Evolutionary conservation across 2,113 vertebrate genomes (phyloP).

Genomic region (Camelus dromedarius): DNA sequence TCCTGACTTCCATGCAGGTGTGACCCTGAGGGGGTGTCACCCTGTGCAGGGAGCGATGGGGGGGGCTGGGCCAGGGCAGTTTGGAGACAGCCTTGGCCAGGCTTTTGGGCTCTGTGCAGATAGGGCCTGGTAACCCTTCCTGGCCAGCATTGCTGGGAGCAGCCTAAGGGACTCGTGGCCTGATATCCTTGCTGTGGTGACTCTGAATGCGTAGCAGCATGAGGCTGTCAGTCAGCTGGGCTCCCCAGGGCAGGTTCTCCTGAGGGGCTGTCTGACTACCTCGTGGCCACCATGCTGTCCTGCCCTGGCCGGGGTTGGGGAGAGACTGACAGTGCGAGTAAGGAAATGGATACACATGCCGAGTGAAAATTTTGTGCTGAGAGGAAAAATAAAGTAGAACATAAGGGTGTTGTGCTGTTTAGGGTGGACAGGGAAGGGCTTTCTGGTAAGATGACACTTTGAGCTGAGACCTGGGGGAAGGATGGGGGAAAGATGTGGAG

Average conservation of each 20-base stretch:
- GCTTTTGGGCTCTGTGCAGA: not conserved
- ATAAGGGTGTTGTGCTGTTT: not conserved
- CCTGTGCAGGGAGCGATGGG: not conserved
- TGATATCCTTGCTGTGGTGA: not conserved
- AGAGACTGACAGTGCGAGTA: no score
- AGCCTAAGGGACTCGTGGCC: not conserved
- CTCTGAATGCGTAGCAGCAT: accelerated
- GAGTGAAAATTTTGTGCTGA: not conserved
- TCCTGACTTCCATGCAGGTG: accelerated
- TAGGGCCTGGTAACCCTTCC: not conserved
- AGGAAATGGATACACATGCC: accelerated
- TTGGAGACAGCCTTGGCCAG: not conserved
- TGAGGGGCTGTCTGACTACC: not conserved
- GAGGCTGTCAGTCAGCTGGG: not conserved
- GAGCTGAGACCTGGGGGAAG: not conserved
- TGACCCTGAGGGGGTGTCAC: no score
- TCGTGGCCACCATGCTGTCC: accelerated
- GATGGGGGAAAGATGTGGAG: not conserved
- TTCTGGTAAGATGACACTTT: not conserved
- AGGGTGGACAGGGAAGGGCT: not conserved
- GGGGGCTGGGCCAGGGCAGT: not conserved
- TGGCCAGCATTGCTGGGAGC: not conserved
- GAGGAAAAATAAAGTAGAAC: not conserved
- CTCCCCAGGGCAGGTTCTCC: not conserved
- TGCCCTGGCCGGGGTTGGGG: not conserved